These are phyloP conservation scores for Pongo pygmaeus DNA, from an alignment of 2,113 vertebrate species.

Conservation along the genomic window DNA sequence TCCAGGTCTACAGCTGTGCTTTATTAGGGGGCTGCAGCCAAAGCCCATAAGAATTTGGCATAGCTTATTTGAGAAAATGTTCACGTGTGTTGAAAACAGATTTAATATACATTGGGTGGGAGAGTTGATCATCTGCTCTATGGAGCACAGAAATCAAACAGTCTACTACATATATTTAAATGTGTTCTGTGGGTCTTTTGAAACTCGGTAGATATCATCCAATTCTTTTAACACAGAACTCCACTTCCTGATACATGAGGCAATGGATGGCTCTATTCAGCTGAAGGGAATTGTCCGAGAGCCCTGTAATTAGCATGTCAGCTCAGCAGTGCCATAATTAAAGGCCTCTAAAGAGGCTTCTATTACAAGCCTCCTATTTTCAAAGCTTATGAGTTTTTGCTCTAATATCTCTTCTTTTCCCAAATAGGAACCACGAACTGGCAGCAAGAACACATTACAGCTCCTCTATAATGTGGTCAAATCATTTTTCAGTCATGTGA, in stretches of 20 bases:
- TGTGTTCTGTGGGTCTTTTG: neutral
- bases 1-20: conserved; percentile 66
- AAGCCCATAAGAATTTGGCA: conserved; percentile 55
- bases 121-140: neutral
- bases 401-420: conserved; percentile 10
- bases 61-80: conserved; percentile 52
- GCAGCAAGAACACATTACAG: neutral
- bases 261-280: neutral
- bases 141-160: conserved; percentile 5
- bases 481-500: conserved; percentile 61
- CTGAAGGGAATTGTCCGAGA: neutral
- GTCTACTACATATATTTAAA: neutral
- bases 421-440: neutral
- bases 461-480: conserved; percentile 26
- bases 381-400: neutral
- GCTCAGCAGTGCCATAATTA: neutral
- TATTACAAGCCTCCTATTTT: neutral
- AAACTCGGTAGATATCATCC: neutral
- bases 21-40: conserved; percentile 56
- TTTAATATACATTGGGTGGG: neutral
- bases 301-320: neutral
- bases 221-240: neutral
- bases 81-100: neutral
- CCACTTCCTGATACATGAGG: neutral
- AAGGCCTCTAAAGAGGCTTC: neutral